A percentile compares a stretch with the other conserved stretches of the same genome.
Conservation (phyloP, 2,888 invertebrate species). For the Autographa pulchrina region DNA sequence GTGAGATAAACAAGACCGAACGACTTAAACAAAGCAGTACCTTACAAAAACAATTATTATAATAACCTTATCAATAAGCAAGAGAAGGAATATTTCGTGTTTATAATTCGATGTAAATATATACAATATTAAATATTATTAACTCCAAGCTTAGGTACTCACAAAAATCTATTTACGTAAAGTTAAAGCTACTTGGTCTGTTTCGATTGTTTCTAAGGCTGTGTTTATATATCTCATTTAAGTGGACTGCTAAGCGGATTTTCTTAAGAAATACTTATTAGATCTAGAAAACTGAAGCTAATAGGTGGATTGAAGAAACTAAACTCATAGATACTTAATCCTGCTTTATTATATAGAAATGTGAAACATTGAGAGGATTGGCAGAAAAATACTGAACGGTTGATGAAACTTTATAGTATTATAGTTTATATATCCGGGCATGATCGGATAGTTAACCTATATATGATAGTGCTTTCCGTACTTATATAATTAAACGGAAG, state of each 20-base stretch:
- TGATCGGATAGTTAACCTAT: no score
- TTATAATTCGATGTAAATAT: conserved; percentile 3
- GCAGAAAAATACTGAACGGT: no score
- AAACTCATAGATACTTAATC: no score
- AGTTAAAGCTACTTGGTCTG: background rate
- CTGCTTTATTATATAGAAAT: no score
- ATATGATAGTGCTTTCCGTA: no score
- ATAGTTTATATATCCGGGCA: no score
- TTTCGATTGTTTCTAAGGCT: background rate
- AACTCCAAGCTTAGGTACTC: conserved; percentile 1
- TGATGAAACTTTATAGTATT: no score
- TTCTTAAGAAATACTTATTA: background rate
- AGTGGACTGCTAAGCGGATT: conserved; percentile 4
- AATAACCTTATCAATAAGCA: conserved; percentile 3
- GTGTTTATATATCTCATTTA: background rate
- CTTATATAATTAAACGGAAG: no score
- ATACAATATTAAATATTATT: background rate
- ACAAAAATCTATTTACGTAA: background rate
- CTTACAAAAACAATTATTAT: conserved; percentile 5
- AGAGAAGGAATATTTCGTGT: background rate
- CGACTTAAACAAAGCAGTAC: conserved; percentile 17
- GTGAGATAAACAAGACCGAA: conserved; percentile 26
- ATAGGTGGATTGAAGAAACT: no score
- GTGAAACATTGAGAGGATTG: no score
- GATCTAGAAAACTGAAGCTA: background rate